Conservation (phyloP, 2,888 invertebrate genomes). For the Vanessa cardui region DNA sequence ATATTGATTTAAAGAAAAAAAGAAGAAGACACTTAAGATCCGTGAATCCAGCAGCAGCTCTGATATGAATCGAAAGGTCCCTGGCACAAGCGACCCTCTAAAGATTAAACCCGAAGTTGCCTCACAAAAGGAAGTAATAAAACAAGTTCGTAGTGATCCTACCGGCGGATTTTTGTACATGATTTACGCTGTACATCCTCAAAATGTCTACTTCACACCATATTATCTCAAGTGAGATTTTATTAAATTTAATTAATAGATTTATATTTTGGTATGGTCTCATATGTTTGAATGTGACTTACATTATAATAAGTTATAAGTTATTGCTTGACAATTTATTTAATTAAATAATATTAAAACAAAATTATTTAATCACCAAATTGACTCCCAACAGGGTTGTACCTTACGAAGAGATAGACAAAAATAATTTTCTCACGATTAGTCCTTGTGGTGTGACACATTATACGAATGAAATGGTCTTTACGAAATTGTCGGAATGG, state of each 20-base stretch:
- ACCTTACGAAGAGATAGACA: constrained; percentile 86
- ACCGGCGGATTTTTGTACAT: constrained; percentile 89
- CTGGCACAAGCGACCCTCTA: constrained; percentile 58
- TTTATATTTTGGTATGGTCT: not conserved
- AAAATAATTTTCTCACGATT: constrained; percentile 90
- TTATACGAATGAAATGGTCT: constrained; percentile 88
- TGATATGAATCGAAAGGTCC: constrained; percentile 38
- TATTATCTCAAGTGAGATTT: constrained; percentile 86
- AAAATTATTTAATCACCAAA: not conserved
- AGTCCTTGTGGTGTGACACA: constrained; percentile 92
- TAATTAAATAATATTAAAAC: not conserved
- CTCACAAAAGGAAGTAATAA: constrained; percentile 71
- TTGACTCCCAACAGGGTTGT: constrained; percentile 84
- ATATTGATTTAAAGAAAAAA: constrained; percentile 47
- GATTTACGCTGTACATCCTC: constrained; percentile 87
- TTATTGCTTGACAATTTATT: no score
- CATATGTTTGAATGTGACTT: no score
- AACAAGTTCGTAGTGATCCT: constrained; percentile 79
- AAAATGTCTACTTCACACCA: constrained; percentile 88
- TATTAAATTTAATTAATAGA: no score
- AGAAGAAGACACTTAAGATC: constrained; percentile 56
- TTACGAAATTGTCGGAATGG: constrained; percentile 90
- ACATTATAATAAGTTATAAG: no score
- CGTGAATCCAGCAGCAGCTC: constrained; percentile 45
- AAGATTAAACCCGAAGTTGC: constrained; percentile 73